A percentile compares a stretch with the other conserved stretches of the same genome.
phyloP scores from a whole-genome alignment of 1,140 invertebrate genomes.

The Drosophila azteca region DNA sequence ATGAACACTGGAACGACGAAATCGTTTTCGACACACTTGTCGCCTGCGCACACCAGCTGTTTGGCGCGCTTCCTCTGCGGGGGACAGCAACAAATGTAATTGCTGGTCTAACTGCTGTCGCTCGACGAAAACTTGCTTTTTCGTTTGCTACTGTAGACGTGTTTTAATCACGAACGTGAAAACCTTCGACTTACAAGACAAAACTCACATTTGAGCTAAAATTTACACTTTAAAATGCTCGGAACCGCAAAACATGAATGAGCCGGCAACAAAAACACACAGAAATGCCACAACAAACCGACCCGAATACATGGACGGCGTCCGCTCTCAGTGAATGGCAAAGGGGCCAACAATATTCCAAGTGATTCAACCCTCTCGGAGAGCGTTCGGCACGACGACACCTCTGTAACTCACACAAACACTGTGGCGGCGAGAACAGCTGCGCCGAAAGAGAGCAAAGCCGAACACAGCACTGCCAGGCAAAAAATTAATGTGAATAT shows the following conservation, averaged over 20 bases:
- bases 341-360: not conserved
- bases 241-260: not conserved
- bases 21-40: slow-evolving; percentile 27
- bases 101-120: not conserved
- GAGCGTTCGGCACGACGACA: not conserved
- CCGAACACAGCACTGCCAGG: slow-evolving; percentile 19
- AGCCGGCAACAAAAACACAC: slow-evolving; percentile 16
- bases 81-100: no score
- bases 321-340: not conserved
- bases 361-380: not conserved
- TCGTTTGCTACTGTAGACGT: not conserved
- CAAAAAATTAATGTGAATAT: not conserved
- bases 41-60: slow-evolving; percentile 67
- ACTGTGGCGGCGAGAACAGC: not conserved
- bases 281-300: slow-evolving; percentile 21
- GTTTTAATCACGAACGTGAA: no score
- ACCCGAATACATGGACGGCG: slow-evolving; percentile 9
- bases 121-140: not conserved
- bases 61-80: slow-evolving; percentile 28
- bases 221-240: not conserved
- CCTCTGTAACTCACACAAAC: slow-evolving; percentile 29
- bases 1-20: slow-evolving; percentile 14
- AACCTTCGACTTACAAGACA: not conserved
- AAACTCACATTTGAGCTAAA: not conserved
- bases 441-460: slow-evolving; percentile 6